A percentile compares a stretch with the other conserved stretches of the same genome.
Evolutionary conservation across 2,113 vertebrate genomes (phyloP).

Genomic region (Leptocoma aspasia): DNA sequence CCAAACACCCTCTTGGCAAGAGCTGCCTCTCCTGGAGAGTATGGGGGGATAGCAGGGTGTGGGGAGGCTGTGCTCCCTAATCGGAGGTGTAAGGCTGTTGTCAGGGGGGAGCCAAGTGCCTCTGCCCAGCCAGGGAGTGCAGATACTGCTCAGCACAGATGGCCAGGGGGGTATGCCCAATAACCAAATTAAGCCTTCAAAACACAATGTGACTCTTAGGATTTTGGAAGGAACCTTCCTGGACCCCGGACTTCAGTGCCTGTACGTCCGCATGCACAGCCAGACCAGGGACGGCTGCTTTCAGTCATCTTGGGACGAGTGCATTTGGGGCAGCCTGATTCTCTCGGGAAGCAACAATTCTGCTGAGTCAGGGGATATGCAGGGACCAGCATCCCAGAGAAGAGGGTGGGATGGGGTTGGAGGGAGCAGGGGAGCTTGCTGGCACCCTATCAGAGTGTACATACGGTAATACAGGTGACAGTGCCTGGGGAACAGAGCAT

Average conservation of each 20-base stretch:
- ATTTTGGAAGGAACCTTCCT: slow-evolving; percentile 6
- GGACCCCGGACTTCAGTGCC: neutral
- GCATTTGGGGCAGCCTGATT: neutral
- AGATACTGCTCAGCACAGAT: slow-evolving; percentile 12
- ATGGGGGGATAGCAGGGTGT: neutral
- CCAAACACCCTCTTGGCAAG: neutral
- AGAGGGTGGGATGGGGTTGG: neutral
- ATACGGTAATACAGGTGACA: neutral
- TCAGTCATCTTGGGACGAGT: neutral
- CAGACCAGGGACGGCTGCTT: fast-evolving
- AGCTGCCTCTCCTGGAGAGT: neutral
- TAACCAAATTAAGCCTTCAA: slow-evolving; percentile 61
- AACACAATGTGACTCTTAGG: neutral
- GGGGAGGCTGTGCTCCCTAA: slow-evolving; percentile 7
- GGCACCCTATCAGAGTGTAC: neutral
- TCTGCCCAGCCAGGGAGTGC: neutral
- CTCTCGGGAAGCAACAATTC: neutral
- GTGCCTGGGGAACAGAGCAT: neutral
- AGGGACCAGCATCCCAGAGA: neutral
- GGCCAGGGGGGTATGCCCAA: neutral
- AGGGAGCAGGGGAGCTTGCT: neutral
- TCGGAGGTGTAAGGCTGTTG: slow-evolving; percentile 35
- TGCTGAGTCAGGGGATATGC: neutral
- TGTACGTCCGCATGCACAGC: fast-evolving
- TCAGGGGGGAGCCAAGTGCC: slow-evolving; percentile 18